A percentile compares a stretch with the other conserved stretches of the same genome.
These are phyloP conservation scores for Drosophila maculinotata DNA, from an alignment of 2,888 invertebrate species.

Conservation along the genomic window DNA sequence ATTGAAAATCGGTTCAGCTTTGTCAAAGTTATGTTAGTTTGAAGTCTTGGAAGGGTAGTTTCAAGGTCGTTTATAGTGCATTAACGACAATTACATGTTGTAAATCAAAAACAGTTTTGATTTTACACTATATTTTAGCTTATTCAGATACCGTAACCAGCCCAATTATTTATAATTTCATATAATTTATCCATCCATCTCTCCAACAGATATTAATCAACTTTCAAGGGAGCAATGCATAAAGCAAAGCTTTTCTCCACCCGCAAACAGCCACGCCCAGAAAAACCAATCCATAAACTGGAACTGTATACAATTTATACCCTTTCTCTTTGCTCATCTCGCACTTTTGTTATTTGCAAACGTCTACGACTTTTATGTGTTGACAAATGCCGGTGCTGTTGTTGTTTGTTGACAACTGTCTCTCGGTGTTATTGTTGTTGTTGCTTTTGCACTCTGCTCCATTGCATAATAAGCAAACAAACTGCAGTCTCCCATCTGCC, in stretches of 20 bases:
- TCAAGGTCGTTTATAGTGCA: no score
- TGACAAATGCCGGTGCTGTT: constrained; percentile 23
- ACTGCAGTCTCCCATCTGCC: constrained; percentile 13
- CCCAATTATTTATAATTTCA: background rate
- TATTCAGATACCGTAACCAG: no score
- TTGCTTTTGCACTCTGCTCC: constrained; percentile 66
- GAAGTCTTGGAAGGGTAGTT: no score
- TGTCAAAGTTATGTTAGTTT: no score
- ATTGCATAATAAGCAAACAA: constrained; percentile 65
- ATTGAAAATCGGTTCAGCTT: no score
- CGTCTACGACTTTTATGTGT: constrained; percentile 36
- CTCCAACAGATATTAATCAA: background rate
- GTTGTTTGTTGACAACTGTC: constrained; percentile 41
- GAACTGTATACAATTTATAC: constrained; percentile 5
- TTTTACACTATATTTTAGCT: no score
- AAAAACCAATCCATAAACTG: constrained; percentile 5
- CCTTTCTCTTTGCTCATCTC: constrained; percentile 34
- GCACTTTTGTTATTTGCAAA: constrained; percentile 42
- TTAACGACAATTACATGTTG: no score
- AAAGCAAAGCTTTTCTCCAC: constrained; percentile 14
- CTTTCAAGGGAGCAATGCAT: constrained; percentile 15
- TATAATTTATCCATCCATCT: background rate
- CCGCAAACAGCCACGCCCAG: constrained; percentile 17
- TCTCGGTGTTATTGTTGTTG: constrained; percentile 24
- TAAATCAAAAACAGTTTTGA: no score